These are phyloP conservation scores for Netelia virgata DNA, from an alignment of 2,888 invertebrate genomes.

Conservation along the genomic window DNA sequence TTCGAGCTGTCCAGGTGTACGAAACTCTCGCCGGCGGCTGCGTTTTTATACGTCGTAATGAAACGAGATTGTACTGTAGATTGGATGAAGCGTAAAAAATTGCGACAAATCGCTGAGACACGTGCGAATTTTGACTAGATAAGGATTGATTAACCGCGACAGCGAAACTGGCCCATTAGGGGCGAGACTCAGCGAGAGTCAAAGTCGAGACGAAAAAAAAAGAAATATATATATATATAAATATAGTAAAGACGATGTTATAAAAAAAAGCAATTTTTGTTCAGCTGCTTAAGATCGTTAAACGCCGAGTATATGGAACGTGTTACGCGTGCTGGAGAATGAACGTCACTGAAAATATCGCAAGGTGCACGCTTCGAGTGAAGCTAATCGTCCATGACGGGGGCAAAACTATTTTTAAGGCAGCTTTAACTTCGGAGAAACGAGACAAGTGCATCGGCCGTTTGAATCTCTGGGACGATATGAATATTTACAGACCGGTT, in stretches of 20 bases:
- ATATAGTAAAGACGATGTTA: background rate
- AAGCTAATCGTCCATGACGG: constrained; percentile 65
- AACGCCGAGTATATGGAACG: constrained; percentile 10
- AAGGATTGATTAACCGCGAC: constrained; percentile 27
- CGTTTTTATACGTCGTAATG: background rate
- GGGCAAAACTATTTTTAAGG: constrained; percentile 61
- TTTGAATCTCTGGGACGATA: constrained; percentile 15
- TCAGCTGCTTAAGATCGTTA: constrained; percentile 63
- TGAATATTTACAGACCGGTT: background rate
- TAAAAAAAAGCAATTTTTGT: constrained; percentile 22
- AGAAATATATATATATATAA: background rate
- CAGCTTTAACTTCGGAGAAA: constrained; percentile 33
- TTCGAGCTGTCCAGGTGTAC: constrained; percentile 51
- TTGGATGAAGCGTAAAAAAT: constrained; percentile 34
- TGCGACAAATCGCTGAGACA: constrained; percentile 37
- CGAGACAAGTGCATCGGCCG: constrained; percentile 1
- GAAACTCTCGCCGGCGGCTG: background rate
- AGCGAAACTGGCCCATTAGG: background rate
- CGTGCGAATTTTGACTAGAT: constrained; percentile 8
- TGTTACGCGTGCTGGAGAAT: constrained; percentile 41
- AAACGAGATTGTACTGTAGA: no score
- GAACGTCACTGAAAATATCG: constrained; percentile 63
- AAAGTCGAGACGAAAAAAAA: background rate
- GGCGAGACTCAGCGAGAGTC: background rate
- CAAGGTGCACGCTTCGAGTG: constrained; percentile 65